Percentiles rank a stretch among this genome's conserved stretches.
Evolutionary conservation across 2,888 invertebrate species (phyloP).

Genomic region (Tipula helvola): DNA sequence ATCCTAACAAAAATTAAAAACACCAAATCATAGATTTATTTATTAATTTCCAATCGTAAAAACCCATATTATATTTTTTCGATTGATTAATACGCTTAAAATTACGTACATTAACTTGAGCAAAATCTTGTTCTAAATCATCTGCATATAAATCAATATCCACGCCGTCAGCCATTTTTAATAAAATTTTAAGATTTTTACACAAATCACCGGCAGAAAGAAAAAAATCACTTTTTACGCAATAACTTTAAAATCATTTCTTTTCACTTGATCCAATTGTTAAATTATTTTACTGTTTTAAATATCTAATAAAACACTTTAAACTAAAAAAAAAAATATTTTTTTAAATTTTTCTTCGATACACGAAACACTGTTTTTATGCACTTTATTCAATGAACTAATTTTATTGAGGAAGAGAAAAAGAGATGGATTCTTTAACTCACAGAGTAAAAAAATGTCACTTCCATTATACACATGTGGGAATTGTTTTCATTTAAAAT

Average conservation of each 20-base stretch:
- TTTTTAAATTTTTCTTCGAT: background rate
- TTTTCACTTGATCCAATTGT: background rate
- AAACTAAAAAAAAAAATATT: background rate
- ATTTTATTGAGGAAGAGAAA: background rate
- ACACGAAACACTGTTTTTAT: background rate
- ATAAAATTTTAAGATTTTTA: background rate
- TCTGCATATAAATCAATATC: conserved; percentile 96
- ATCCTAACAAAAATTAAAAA: conserved; percentile 23
- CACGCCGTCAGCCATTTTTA: conserved; percentile 80
- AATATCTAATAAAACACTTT: background rate
- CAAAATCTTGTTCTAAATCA: conserved; percentile 91
- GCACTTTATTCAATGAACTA: background rate
- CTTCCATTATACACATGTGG: background rate
- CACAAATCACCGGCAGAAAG: background rate
- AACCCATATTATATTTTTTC: background rate
- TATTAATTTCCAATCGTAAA: conserved; percentile 5
- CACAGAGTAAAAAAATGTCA: background rate
- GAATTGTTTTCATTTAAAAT: background rate
- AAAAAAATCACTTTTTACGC: background rate
- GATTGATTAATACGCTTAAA: background rate
- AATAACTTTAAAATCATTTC: background rate
- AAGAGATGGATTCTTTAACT: background rate
- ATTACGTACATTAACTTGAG: conserved; percentile 44
- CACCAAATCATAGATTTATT: conserved; percentile 5
- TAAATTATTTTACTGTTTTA: background rate